These are phyloP conservation scores for Antedon mediterranea DNA, from an alignment of 53 echinoderm and acorn worm species.

Conservation along the genomic window DNA sequence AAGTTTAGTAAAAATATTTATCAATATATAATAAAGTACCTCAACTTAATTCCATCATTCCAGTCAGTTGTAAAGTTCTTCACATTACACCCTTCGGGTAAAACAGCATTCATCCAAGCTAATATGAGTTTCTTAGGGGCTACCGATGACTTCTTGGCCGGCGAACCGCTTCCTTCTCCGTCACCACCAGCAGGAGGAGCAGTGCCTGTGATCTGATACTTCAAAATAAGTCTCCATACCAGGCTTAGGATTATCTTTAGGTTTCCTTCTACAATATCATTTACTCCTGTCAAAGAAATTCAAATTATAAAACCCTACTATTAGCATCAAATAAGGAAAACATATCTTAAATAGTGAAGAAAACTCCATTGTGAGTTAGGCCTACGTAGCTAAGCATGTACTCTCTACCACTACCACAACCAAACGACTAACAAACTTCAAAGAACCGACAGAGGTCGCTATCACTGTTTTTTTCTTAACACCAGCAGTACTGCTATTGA, in stretches of 20 bases:
- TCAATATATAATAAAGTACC: no score
- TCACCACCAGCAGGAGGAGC: background rate
- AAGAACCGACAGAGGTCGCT: no score
- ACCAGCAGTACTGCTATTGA: no score
- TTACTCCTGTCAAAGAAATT: slow-evolving; percentile 36
- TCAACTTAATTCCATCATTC: slow-evolving; percentile 80
- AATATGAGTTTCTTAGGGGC: slow-evolving; percentile 92
- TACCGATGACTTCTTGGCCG: background rate
- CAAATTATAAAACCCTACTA: no score
- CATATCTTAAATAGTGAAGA: slow-evolving; percentile 2
- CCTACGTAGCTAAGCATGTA: no score
- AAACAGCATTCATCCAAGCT: slow-evolving; percentile 69
- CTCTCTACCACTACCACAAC: no score
- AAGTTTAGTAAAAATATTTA: no score
- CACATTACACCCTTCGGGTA: slow-evolving; percentile 37
- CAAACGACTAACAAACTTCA: no score
- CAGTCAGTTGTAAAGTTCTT: slow-evolving; percentile 76
- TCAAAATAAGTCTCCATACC: slow-evolving; percentile 65
- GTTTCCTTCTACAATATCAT: slow-evolving; percentile 74
- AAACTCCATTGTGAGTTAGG: background rate
- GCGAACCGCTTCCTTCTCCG: background rate
- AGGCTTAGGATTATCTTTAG: slow-evolving; percentile 77
- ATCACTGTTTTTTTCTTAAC: no score
- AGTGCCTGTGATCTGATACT: slow-evolving; percentile 70
- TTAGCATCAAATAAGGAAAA: no score